Evolutionary conservation across 2,113 vertebrate genomes (phyloP).

Genomic region (Rutilus rutilus): DNA sequence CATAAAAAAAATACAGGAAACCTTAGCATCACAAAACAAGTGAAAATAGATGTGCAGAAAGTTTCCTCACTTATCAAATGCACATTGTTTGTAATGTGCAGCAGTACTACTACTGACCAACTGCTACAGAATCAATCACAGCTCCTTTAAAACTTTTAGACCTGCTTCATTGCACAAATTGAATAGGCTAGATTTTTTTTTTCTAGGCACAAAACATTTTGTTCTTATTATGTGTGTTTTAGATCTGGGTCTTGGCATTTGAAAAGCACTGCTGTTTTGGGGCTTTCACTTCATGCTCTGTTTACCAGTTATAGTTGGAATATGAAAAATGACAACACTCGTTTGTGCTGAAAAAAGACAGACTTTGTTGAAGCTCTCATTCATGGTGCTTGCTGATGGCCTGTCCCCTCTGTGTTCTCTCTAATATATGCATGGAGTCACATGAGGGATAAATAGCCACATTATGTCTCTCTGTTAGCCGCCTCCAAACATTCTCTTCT

Average conservation of each 20-base stretch:
- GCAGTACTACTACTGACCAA: not conserved
- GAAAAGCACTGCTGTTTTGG: not conserved
- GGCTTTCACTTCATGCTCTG: not conserved
- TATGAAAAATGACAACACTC: conserved; percentile 47
- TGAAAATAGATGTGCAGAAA: not conserved
- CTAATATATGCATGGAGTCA: conserved; percentile 61
- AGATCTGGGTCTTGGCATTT: not conserved
- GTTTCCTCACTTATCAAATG: not conserved
- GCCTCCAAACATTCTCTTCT: conserved; percentile 61
- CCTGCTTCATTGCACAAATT: conserved; percentile 11
- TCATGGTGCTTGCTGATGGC: conserved; percentile 49
- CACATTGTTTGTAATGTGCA: not conserved
- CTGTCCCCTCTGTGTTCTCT: conserved; percentile 36
- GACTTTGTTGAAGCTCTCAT: conserved; percentile 41
- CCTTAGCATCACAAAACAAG: not conserved
- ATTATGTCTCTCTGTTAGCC: conserved; percentile 52
- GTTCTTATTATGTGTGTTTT: conserved; percentile 10
- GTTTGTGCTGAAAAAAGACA: conserved; percentile 46
- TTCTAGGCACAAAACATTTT: not conserved
- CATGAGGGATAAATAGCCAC: conserved; percentile 61
- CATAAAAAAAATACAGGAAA: not conserved
- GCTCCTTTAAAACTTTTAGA: not conserved
- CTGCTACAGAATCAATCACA: conserved; percentile 18
- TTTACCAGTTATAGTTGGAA: conserved; percentile 13
- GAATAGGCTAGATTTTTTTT: not conserved